Base-by-base conservation (phyloP, 2,888 invertebrate species). In the Plebejus argus region DNA sequence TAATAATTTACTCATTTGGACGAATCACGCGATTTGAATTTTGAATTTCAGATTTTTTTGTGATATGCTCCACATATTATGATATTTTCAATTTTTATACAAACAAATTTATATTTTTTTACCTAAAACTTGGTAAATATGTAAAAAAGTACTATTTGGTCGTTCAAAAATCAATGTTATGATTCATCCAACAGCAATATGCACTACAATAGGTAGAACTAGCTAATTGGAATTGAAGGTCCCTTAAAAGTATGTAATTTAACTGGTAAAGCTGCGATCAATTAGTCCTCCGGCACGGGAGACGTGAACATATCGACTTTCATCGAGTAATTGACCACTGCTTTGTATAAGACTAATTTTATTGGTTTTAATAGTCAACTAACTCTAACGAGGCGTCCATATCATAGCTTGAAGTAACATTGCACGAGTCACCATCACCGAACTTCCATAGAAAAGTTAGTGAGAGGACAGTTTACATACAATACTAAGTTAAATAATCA, bases 161-260 rank as follows among this genome's bases (percentile, higher is more conserved):
- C 93, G 86, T 83, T 89, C 88, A 90, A 91, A 91, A 91, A 89
- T 86, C 87, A 83, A 83, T 85, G 83, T 82, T 84, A 86, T 88
- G 91, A 91, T 91, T 89, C 92, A 90, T 87, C 91, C 89, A 89
- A 89, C 79, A 87, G 90, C 86, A 87, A 89, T 90, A 89, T 89
- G 88, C 83, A 89, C 92, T 93, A 94, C 92, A 92, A 91, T 92
- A 92, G 90, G 91, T 93, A 92, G 91, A 92, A 91, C 92, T 93
- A 93, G 89, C 93, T 93, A 93, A 93, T 88, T 93, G 93, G 93
- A 93, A 93, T 93, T 93, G 89, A 92, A 93, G 93, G 94, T 93
- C 93, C 94, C 94, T 93, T 93, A 93, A 90, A 93, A 93, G 92
- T 94, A 94, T 91, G 90, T 91, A 91, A 89, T 89, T 90, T 89